Evolutionary conservation across 2,888 invertebrate species (phyloP), one percentile per base, ranked within the genome.

Genomic region (Tetheella fluctuosa): DNA sequence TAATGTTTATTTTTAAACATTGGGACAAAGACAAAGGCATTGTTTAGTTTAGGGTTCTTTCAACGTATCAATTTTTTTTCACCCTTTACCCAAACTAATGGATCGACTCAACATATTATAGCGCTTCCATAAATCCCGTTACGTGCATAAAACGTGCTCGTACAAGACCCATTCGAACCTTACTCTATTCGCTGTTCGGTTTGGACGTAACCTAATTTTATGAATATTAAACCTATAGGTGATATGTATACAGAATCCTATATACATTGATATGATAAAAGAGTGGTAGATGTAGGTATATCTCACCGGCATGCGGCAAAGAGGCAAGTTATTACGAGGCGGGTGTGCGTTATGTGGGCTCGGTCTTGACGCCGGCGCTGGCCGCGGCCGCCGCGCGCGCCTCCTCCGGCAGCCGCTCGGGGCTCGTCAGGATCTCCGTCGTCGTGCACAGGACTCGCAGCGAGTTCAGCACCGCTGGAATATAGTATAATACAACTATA

Each of bases 401-500:
- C 94, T 99, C 98, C 63, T 98, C 97, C 12, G 98, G 97, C 77
- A 99, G 94, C 61, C 96, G 95, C 82, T 96, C 96, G 13, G 99
- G 99, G 83, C 97, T 96, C 54, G 97, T 96, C 76, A 99, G 94
- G 78, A 99, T 98, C 80, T 98, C 98, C 56, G 99, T 99, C 67
- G 96, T 96, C 74, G 97, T 98, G 87, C 98, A 97, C 76, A 99
- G 94, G 84, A 97, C 96, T 77, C 97, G 95, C 74, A 99, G 93
- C 57, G 99, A 98, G 91, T 97, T 98, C 74, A 98, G 94, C 71
- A 98, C 98, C 84, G 97, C 99, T 99, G 91, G n/a, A 94, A 94
- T 34, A 54, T 15, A 23, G n/a, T n/a, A 58, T 17, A 56, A 48
- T 37, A n/a, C 8, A 39, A n/a, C n/a, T 39, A n/a, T 34, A 34